Evolutionary conservation across 2,797 vertebrate genomes (phyloP), one percentile per base, ranked within the genome.

Genomic region (Scyliorhinus canicula): DNA sequence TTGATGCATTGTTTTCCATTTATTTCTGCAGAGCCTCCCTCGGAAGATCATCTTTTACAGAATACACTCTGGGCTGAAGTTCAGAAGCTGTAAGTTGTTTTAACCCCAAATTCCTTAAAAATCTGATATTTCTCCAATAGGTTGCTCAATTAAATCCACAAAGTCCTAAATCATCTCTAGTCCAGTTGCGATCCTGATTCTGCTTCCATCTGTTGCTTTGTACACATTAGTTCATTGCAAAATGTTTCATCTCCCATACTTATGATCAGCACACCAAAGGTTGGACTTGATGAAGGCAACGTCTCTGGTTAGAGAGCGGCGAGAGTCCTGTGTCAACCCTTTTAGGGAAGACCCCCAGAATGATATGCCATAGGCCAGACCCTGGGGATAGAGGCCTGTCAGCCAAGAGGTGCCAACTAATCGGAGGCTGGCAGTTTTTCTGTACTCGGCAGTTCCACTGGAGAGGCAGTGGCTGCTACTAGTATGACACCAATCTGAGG

Each of bases 31-130:
- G 99, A 98, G 95, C 99, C 99, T 86, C 99, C 99, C 40, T 98
- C 98, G 95, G 99, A 99, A 96, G 98, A 99, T 97, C 98, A 99
- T 96, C 98, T 99, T 95, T 97, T 99, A 95, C 99, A 99, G 97
- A 99, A 99, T 97, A 99, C 99, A 12, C 97, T 99, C 85, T 99
- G 99, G 99, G 99, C 99, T 71, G 99, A 99, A 97, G 97, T 99
- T 96, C 99, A 99, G 96, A 99, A 99, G 96, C 96, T 99, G 99
- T 99, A 97, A 99, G 99, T 98, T 71, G 12, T 31, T 94, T 52
- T 52, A 74, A n/a, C 19, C 19, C n/a, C 44, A n/a, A n/a, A 40
- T 65, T 50, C 40, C 14, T 24, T 91, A 26, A 91, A 77, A n/a
- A 44, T 65, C 3, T 91, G 57, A 19, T n/a, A n/a, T 63, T 91